These are phyloP conservation scores for Gastracanthus pulcherrimus DNA, from an alignment of 2,888 invertebrate species.

Conservation along the genomic window DNA sequence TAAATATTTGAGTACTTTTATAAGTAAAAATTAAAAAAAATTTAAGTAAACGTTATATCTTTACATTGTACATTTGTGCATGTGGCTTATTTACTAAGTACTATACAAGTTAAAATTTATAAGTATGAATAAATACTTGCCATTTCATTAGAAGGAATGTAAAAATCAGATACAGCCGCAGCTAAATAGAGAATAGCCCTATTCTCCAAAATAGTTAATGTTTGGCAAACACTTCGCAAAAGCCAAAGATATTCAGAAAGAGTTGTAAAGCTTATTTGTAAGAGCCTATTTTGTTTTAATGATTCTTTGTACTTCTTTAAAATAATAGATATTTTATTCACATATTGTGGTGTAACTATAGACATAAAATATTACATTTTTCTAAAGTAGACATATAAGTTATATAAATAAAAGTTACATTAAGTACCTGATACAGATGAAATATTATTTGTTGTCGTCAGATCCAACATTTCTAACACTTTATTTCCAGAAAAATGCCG, in stretches of 20 bases:
- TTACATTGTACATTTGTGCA: too few species aligned
- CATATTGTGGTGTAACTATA: constrained; percentile 85
- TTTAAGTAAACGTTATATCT: too few species aligned
- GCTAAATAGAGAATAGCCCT: constrained; percentile 94
- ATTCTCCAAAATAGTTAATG: constrained; percentile 83
- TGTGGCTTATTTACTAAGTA: too few species aligned
- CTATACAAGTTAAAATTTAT: not conserved
- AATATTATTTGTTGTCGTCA: constrained; percentile 82
- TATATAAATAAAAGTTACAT: constrained; percentile 14
- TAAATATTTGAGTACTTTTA: too few species aligned
- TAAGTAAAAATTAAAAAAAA: too few species aligned
- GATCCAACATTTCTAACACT: constrained; percentile 88
- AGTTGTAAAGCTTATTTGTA: constrained; percentile 89
- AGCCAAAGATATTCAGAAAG: constrained; percentile 96
- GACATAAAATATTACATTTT: constrained; percentile 22
- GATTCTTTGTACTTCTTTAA: constrained; percentile 89
- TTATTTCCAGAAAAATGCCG: constrained; percentile 90
- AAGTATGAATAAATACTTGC: constrained; percentile 79
- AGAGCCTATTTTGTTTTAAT: constrained; percentile 85
- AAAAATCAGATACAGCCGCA: constrained; percentile 99
- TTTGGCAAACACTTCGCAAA: constrained; percentile 89
- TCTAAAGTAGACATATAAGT: not conserved
- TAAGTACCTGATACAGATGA: constrained; percentile 82
- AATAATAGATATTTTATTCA: constrained; percentile 85
- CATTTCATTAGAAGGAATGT: constrained; percentile 95